A percentile compares a stretch with the other conserved stretches of the same genome.
phyloP scores from a whole-genome alignment of 2,113 vertebrate species.

The Muscicapa adusta region DNA sequence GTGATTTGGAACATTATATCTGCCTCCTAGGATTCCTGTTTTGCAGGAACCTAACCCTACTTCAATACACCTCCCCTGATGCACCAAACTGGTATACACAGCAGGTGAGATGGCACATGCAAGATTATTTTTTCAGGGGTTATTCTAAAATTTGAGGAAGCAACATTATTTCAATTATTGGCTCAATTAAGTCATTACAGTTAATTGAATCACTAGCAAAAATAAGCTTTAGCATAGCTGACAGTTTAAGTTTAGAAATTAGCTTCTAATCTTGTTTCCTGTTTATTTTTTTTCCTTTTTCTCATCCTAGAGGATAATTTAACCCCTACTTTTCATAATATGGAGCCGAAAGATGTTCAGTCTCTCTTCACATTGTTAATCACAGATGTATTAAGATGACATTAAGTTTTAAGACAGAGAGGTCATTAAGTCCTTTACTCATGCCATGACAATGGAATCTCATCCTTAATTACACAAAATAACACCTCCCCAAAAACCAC shows the following conservation, averaged over 20 bases:
- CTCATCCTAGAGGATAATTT: not conserved
- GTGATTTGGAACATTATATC: not conserved
- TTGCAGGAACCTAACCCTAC: not conserved
- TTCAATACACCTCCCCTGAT: not conserved
- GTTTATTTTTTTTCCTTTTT: not conserved
- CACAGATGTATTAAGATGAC: not conserved
- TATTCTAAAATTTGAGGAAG: constrained; percentile 46
- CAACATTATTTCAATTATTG: constrained; percentile 39
- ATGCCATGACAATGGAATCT: not conserved
- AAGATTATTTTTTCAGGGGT: not conserved
- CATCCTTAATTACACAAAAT: not conserved
- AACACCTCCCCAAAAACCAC: not conserved
- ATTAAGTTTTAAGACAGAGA: not conserved
- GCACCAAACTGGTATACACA: not conserved
- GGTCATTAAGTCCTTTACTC: not conserved
- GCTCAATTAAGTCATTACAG: constrained; percentile 55
- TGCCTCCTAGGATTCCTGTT: not conserved
- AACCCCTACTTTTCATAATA: not conserved
- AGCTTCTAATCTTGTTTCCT: constrained; percentile 41
- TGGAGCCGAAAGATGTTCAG: not conserved
- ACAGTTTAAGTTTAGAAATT: constrained; percentile 14
- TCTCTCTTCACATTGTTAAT: not conserved
- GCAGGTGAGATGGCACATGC: not conserved
- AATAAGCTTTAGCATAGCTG: constrained; percentile 42
- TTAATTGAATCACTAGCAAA: constrained; percentile 51